A percentile compares a stretch with the other conserved stretches of the same genome.
Evolutionary conservation across 2,888 invertebrate genomes (phyloP).

Genomic region (Patella ulyssiponensis): DNA sequence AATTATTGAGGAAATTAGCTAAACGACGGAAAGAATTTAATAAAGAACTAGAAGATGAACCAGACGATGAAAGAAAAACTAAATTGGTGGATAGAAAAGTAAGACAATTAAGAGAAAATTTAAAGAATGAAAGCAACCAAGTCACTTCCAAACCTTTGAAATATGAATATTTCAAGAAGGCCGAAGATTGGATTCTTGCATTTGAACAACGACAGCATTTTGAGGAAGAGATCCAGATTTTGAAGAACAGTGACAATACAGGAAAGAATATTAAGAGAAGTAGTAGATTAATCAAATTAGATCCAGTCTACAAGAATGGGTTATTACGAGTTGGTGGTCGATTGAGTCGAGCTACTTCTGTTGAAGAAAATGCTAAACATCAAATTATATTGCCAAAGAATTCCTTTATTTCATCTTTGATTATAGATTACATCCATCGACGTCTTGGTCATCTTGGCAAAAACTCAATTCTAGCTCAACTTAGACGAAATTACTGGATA

Average conservation of each 20-base stretch:
- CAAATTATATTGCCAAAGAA: constrained; percentile 21
- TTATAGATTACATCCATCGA: constrained; percentile 18
- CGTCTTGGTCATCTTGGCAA: constrained; percentile 14
- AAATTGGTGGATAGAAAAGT: neutral
- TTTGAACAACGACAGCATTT: constrained; percentile 10
- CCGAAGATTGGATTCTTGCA: neutral
- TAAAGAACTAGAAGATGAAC: too few species aligned
- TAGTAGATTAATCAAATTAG: constrained; percentile 3
- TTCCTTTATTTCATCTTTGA: constrained; percentile 16
- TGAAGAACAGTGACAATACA: neutral
- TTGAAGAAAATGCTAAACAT: constrained; percentile 19
- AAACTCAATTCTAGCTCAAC: neutral
- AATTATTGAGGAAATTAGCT: too few species aligned
- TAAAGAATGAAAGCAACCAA: neutral
- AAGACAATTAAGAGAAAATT: neutral
- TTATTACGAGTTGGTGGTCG: constrained; percentile 14
- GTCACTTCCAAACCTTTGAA: neutral
- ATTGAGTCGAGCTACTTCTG: neutral
- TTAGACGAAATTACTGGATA: constrained; percentile 23
- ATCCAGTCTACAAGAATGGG: neutral
- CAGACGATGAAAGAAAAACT: neutral
- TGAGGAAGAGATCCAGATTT: neutral
- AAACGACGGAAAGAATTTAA: too few species aligned
- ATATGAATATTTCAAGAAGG: constrained; percentile 2
- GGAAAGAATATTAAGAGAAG: neutral